Base-by-base conservation (phyloP, 2,797 vertebrate species). In the Stomatorhinus walkeri region DNA sequence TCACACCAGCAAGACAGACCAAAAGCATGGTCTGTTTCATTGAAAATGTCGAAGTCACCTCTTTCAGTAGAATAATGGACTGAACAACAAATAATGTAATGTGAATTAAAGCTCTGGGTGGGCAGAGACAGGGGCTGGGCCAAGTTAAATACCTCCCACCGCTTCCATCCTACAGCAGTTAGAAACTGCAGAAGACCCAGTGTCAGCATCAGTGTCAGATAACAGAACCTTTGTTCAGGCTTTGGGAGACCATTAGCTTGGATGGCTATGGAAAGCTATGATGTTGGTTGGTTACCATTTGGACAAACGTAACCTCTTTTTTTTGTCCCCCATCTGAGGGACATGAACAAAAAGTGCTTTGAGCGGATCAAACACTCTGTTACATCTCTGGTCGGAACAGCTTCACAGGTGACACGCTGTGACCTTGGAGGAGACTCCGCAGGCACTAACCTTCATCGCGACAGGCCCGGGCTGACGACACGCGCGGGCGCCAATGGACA, bases 151-250 rank as follows among this genome's bases (percentile, higher is more conserved):
- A 8, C 86, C 49, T 43, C 40, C 56, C 32, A n/a, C 24, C 10
- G 0, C 32, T 10, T 36, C 52, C 28, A 40, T 56, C 81, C 14
- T n/a, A 84, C 24, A 56, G 28, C n/a, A 19, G 52, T 7, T 61
- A 86, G 84, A 16, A 16, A 36, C n/a, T 54, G 40, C 56, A 87
- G 86, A 64, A 87, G 16, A 40, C 4, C 86, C 5, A 87, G 86
- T 22, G 9, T 87, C 40, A 87, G 19, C 19, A n/a, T 56, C 19
- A 56, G 85, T 16, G 19, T 87, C 28, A 46, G 32, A 85, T 36
- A 88, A 85, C 79, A 28, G 51, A 61, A 7, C 9, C 79, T 88
- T 88, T 88, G 54, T 64, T 85, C 24, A 36, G 36, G 16, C 28
- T 54, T 22, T 40, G 12, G 43, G 43, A 22, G 5, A 52, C 32